A percentile compares a stretch with the other conserved stretches of the same genome.
Conservation (phyloP, 1,140 invertebrate species). For the Popillia japonica region DNA sequence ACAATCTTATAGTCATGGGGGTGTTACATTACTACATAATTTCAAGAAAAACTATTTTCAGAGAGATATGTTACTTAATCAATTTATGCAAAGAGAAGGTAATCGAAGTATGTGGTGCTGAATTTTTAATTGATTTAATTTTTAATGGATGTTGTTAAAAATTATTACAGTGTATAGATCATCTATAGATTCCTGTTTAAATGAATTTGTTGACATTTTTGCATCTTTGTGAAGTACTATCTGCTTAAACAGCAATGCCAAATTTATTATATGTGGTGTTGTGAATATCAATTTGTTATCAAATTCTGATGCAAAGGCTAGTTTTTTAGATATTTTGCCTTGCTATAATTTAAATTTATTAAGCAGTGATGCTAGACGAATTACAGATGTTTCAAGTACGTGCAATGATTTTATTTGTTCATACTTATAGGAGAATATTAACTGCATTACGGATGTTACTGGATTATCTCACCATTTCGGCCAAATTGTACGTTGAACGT, state of each 20-base stretch:
- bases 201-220: background rate
- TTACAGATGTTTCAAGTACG: background rate
- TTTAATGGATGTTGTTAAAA: background rate
- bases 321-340: background rate
- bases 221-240: background rate
- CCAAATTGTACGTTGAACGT: background rate
- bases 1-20: background rate
- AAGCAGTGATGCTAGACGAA: background rate
- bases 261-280: background rate
- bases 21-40: background rate
- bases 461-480: background rate
- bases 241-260: background rate
- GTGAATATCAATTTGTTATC: background rate
- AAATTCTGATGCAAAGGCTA: background rate
- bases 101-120: background rate
- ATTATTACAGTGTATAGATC: conserved; percentile 5
- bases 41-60: background rate
- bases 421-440: background rate
- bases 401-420: background rate
- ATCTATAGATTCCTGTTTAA: background rate
- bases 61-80: background rate
- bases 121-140: conserved; percentile 4
- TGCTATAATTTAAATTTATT: background rate
- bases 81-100: background rate
- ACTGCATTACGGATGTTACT: background rate